phyloP scores from a whole-genome alignment of 2,888 invertebrate genomes.

The Trichogramma dendrolimi region DNA sequence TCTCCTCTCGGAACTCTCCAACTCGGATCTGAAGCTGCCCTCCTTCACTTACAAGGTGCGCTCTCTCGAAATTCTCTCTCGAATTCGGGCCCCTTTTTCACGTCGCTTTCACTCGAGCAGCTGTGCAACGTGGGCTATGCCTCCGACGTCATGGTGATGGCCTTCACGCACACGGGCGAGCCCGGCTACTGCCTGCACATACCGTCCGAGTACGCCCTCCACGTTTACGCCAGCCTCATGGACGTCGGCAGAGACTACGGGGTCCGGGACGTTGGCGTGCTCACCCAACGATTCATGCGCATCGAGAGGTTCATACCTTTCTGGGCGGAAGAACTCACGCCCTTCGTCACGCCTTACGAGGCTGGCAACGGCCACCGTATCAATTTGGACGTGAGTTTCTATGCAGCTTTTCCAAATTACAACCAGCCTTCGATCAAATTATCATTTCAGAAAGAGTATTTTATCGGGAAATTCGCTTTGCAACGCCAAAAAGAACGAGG shows the following conservation, averaged over 20 bases:
- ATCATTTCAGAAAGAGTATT: conserved; percentile 55
- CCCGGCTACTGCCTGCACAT: conserved; percentile 68
- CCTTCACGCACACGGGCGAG: conserved; percentile 69
- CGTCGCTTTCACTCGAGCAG: conserved; percentile 38
- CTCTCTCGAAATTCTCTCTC: conserved; percentile 4
- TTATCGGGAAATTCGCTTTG: conserved; percentile 64
- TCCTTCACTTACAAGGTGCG: conserved; percentile 64
- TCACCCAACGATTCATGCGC: conserved; percentile 64
- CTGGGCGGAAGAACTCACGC: conserved; percentile 67
- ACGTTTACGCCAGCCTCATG: conserved; percentile 68
- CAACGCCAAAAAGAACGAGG: conserved; percentile 61
- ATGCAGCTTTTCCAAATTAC: background rate
- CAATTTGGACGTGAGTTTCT: conserved; percentile 53
- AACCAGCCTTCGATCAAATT: background rate
- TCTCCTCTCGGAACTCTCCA: conserved; percentile 63
- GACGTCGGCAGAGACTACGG: conserved; percentile 65
- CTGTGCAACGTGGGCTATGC: conserved; percentile 65
- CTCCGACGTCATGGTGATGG: conserved; percentile 67
- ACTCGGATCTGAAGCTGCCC: conserved; percentile 59
- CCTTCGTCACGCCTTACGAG: conserved; percentile 62
- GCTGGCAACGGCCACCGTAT: conserved; percentile 62
- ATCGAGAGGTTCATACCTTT: conserved; percentile 70
- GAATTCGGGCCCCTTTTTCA: background rate
- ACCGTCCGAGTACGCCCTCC: conserved; percentile 70
- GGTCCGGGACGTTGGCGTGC: conserved; percentile 63